A percentile compares a stretch with the other conserved stretches of the same genome.
Evolutionary conservation across 2,113 vertebrate species (phyloP).

Genomic region (Buteo buteo): DNA sequence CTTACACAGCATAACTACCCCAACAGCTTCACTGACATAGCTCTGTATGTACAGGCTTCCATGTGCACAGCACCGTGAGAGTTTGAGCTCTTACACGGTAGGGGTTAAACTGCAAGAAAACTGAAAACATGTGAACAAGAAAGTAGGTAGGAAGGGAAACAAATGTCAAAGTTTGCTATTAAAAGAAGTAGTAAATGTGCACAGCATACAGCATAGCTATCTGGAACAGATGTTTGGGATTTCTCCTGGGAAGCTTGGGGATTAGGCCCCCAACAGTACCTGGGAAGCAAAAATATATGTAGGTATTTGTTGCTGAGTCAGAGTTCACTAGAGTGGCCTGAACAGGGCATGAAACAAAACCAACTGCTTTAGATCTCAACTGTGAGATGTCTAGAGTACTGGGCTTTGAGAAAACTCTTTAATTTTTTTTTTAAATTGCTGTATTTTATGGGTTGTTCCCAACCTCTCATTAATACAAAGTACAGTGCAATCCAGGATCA

Average conservation of each 20-base stretch:
- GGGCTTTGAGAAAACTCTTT: neutral
- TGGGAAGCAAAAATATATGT: neutral
- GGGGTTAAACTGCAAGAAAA: neutral
- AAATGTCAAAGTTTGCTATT: neutral
- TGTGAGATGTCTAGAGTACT: neutral
- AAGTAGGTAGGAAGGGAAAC: neutral
- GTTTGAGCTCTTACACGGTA: neutral
- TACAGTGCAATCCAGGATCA: neutral
- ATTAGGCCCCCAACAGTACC: neutral
- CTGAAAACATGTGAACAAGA: neutral
- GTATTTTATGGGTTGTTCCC: neutral
- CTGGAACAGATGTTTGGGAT: neutral
- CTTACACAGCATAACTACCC: neutral
- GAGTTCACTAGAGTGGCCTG: neutral
- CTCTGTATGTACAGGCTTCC: neutral
- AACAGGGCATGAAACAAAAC: neutral
- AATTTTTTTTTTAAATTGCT: neutral
- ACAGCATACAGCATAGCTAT: neutral
- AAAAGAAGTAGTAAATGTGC: neutral
- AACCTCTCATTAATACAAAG: neutral
- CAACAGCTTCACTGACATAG: neutral
- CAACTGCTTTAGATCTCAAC: neutral
- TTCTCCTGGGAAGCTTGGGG: neutral
- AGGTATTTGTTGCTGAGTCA: neutral
- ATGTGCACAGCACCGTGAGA: neutral